These are phyloP conservation scores for Acronicta alni DNA, from an alignment of 2,888 invertebrate species.

Conservation along the genomic window DNA sequence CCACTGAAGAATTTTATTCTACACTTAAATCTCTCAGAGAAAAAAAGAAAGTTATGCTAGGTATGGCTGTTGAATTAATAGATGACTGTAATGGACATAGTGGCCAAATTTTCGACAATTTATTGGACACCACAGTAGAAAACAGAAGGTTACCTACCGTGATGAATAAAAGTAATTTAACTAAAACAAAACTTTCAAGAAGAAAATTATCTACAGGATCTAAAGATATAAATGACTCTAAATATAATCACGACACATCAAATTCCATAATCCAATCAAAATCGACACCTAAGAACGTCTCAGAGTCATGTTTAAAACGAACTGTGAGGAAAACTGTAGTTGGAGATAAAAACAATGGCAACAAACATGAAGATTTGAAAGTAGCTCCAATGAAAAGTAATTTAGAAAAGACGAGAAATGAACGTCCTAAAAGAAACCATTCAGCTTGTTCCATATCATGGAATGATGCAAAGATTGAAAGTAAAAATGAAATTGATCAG, in stretches of 20 bases:
- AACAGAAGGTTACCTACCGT: constrained; percentile 28
- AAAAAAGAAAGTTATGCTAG: constrained; percentile 89
- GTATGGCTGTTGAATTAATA: constrained; percentile 74
- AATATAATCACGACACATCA: constrained; percentile 47
- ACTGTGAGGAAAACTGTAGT: constrained; percentile 56
- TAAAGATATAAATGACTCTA: constrained; percentile 57
- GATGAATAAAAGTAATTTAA: constrained; percentile 49
- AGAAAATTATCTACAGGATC: constrained; percentile 41
- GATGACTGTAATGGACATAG: constrained; percentile 66
- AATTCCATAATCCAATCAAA: constrained; percentile 45
- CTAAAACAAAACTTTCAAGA: constrained; percentile 34
- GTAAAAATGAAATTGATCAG: constrained; percentile 75
- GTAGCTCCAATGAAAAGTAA: constrained; percentile 59
- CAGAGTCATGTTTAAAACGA: constrained; percentile 64
- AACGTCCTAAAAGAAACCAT: constrained; percentile 78
- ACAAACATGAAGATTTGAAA: constrained; percentile 63
- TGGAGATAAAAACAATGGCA: constrained; percentile 48
- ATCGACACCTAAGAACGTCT: constrained; percentile 40
- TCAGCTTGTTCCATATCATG: constrained; percentile 86
- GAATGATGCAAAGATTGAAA: constrained; percentile 78
- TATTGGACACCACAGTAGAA: constrained; percentile 55
- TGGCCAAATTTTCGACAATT: constrained; percentile 56
- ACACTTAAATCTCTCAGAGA: constrained; percentile 91
- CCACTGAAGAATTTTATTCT: constrained; percentile 93
- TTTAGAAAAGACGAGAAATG: constrained; percentile 67